These are phyloP conservation scores for Hydrochoerus hydrochaeris DNA, from an alignment of 2,113 vertebrate species.

Conservation along the genomic window DNA sequence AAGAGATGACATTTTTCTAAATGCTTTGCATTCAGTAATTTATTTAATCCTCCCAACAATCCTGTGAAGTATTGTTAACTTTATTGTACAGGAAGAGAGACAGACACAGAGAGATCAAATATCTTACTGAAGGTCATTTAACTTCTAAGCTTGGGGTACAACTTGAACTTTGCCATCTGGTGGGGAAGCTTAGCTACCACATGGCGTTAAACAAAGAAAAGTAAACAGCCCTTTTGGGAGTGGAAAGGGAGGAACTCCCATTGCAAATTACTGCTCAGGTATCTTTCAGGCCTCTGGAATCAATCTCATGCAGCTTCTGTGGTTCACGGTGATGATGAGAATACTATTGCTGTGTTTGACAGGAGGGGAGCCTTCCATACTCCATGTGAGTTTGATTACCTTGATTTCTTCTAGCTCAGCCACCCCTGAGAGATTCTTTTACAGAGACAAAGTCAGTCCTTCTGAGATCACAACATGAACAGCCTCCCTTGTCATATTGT, in stretches of 20 bases:
- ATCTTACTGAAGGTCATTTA: conserved; percentile 58
- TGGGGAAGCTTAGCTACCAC: background rate
- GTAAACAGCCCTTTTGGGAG: conserved; percentile 22
- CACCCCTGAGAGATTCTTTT: conserved; percentile 53
- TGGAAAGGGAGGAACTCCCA: background rate
- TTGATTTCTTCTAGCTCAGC: background rate
- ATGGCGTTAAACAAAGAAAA: conserved; percentile 18
- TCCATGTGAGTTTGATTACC: conserved; percentile 6
- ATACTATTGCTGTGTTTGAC: conserved; percentile 7
- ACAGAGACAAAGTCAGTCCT: background rate
- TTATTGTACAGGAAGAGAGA: conserved; percentile 39
- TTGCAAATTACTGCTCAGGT: background rate
- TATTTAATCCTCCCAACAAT: conserved; percentile 18
- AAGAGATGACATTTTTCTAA: conserved; percentile 32
- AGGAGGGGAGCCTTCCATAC: background rate
- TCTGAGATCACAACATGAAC: background rate
- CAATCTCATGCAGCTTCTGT: conserved; percentile 30
- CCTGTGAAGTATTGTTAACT: background rate
- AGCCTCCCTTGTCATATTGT: background rate
- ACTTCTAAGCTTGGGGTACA: conserved; percentile 19
- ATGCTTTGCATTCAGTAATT: background rate
- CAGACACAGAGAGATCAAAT: conserved; percentile 47
- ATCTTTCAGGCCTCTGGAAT: conserved; percentile 34
- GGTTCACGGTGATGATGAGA: background rate
- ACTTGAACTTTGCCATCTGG: conserved; percentile 55